Base-by-base conservation (phyloP, 2,888 invertebrate species). In the Hoplodrina blanda region DNA sequence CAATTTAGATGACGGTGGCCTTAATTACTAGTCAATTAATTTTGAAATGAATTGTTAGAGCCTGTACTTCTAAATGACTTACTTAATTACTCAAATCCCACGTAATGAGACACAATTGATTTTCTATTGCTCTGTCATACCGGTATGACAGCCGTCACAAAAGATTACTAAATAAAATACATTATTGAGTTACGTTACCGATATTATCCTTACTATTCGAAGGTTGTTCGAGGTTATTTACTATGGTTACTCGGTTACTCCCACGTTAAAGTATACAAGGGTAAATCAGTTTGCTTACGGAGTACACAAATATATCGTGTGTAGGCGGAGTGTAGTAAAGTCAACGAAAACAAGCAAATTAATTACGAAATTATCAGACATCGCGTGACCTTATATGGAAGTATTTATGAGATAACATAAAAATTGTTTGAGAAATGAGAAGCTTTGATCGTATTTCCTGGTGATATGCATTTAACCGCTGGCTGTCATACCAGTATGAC, bases 221-320 rank as follows among this genome's bases (percentile, higher is more conserved):
- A 68, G 76, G 55, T 46, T 59, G 49, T 20, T 56, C 44, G 55
- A 50, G 41, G 20, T 11, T 54, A 57, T 62, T 73, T 67, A 75
- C 67, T 57, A 76, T 50, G 25, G 53, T 53, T 44, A 80, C 63
- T 62, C 69, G 25, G 53, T 53, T 44, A 80, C 63, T 62, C 69
- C 80, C n/a, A 77, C 76, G 69, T 62, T 19, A 53, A 61, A 74
- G 19, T 50, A 62, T 62, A 74, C 57, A 54, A 73, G 80, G 61
- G 75, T 79, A 74, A 60, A 60, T 60, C 20, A 30, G 54, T 68
- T 62, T 63, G 41, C 62, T 79, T 46, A 59, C 53, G 53, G 52
- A 62, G 41, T 46, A 66, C 30, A 55, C 53, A 50, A 66, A 66
- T 53, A 53, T 55, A 69, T 19, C 17, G 63, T 64, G 46, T 62